Evolutionary conservation across 2,888 invertebrate species (phyloP), one percentile per base, ranked within the genome.

Genomic region (Osmoderma eremita): DNA sequence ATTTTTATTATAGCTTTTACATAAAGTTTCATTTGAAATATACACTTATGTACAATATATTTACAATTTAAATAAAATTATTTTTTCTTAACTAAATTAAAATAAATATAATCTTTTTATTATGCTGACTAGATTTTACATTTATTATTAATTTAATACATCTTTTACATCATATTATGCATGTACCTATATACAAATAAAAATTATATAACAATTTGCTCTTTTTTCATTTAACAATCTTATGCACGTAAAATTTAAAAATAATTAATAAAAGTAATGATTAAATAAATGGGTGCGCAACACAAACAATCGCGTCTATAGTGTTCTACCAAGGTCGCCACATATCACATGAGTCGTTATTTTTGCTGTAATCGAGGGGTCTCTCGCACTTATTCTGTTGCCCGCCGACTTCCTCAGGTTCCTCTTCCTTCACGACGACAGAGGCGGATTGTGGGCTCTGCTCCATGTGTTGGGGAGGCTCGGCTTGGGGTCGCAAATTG

Each of bases 281-380:
- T 30, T 38, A 51, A 51, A 12, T n/a, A 39, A 18, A 3, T 1
- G 5, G 6, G 5, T n/a, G 42, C 13, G 49, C 49, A 22, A 49
- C n/a, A 49, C n/a, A 49, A n/a, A 49, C 49, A 22, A 3, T 24
- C 49, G 18, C 38, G 17, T 48, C n/a, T 15, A 17, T 36, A n/a
- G 15, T 22, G 22, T 42, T 69, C 67, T 73, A 86, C 86, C 86
- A 86, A 58, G 86, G 86, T 68, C 86, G 79, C 86, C 86, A 86
- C 85, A 86, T 83, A 74, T 83, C 83, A 71, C 83, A 82, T 67
- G 78, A 76, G 45, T 82, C 79, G 70, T 78, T 79, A 68, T 76
- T 82, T 74, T 84, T 85, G 72, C 85, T 85, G 73, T 82, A 86
- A 76, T 86, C 85, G 64, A 86, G 71, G 1, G 85, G 85, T 78